Conservation (phyloP, 2,113 vertebrate species). For the Anhinga anhinga region DNA sequence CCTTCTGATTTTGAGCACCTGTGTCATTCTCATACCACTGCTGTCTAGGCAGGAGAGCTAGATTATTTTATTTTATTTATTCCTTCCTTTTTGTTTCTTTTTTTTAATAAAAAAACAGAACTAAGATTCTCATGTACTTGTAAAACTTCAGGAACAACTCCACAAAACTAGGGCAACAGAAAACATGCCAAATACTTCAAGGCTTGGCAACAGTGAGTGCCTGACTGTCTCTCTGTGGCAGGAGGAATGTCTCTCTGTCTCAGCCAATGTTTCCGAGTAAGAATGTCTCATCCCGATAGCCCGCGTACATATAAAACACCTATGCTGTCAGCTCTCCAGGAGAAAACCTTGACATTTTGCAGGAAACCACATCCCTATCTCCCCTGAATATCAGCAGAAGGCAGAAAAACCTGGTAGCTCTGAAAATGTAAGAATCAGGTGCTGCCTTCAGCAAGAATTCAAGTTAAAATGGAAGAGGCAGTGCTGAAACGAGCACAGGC, state of each 20-base stretch:
- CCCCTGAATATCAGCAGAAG: not conserved
- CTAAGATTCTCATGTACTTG: not conserved
- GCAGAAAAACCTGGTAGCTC: not conserved
- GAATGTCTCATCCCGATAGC: slow-evolving; percentile 40
- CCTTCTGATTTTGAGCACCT: not conserved
- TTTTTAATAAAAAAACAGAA: not conserved
- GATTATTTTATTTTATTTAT: not conserved
- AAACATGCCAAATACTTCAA: slow-evolving; percentile 50
- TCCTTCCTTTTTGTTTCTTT: not conserved
- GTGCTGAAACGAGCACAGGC: not conserved
- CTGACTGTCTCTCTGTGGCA: slow-evolving; percentile 29
- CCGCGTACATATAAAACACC: slow-evolving; percentile 28
- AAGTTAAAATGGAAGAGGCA: not conserved
- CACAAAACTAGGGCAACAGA: slow-evolving; percentile 51
- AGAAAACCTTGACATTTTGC: slow-evolving; percentile 48
- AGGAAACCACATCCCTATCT: not conserved
- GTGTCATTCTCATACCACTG: not conserved
- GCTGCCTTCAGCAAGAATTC: not conserved
- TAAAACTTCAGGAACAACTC: slow-evolving; percentile 55
- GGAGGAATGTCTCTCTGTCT: slow-evolving; percentile 38
- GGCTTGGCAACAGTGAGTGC: slow-evolving; percentile 33
- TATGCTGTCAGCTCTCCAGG: slow-evolving; percentile 32
- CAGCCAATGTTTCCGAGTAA: slow-evolving; percentile 34
- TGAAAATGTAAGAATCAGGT: not conserved
- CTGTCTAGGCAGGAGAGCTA: not conserved